phyloP scores from a whole-genome alignment of 2,888 invertebrate species.

The Heliothis peltigera region DNA sequence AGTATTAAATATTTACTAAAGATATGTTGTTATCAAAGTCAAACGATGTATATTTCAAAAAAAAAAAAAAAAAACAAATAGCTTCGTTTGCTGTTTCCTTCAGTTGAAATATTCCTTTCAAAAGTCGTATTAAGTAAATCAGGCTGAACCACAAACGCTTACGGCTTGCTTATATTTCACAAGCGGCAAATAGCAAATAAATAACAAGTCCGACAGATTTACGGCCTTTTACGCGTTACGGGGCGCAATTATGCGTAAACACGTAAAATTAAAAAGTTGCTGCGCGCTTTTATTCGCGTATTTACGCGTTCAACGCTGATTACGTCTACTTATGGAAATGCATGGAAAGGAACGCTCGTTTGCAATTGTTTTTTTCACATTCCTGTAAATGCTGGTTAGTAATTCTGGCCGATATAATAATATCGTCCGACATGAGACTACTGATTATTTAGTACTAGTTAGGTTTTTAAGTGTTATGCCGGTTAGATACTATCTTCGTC shows the following conservation, averaged over 20 bases:
- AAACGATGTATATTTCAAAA: no score
- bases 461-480: no score
- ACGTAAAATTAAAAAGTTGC: constrained; percentile 75
- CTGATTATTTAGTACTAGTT: no score
- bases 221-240: constrained; percentile 68
- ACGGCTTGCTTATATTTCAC: constrained; percentile 65
- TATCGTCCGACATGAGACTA: no score
- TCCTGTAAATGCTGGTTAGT: no score
- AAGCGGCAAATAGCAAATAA: constrained; percentile 68
- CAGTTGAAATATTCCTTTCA: no score
- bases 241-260: constrained; percentile 74
- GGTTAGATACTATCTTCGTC: no score
- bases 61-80: no score
- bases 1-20: no score
- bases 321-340: constrained; percentile 50
- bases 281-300: constrained; percentile 43
- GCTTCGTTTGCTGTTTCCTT: no score
- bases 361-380: not conserved
- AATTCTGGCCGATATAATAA: no score
- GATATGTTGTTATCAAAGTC: no score
- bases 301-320: constrained; percentile 53
- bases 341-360: constrained; percentile 2
- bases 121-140: constrained; percentile 43
- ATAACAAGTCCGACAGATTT: constrained; percentile 76
- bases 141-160: constrained; percentile 52